phyloP scores from a whole-genome alignment of 2,888 invertebrate genomes.

The Trachelus iudaicus region DNA sequence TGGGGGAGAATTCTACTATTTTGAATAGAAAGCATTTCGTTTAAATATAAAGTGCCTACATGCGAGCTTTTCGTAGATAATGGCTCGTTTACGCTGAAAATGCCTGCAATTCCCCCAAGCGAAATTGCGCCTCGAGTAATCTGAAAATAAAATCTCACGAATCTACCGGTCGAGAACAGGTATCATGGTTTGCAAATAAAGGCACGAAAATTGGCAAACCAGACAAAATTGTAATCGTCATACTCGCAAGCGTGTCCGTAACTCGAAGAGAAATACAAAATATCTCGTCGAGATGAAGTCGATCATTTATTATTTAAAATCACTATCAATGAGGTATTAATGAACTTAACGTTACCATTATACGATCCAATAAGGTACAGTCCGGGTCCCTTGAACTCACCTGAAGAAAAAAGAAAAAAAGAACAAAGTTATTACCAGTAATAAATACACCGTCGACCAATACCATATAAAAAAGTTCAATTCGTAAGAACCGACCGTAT shows the following conservation, averaged over 20 bases:
- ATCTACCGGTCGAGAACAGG: background rate
- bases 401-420: background rate
- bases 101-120: slow-evolving; percentile 39
- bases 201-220: background rate
- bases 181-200: background rate
- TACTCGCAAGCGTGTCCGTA: background rate
- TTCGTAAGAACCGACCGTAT: background rate
- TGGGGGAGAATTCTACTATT: background rate
- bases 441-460: too few species aligned
- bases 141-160: slow-evolving; percentile 40
- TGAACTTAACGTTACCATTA: background rate
- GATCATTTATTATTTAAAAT: background rate
- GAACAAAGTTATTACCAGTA: too few species aligned
- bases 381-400: background rate
- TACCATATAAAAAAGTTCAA: background rate
- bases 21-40: slow-evolving; percentile 1
- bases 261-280: background rate
- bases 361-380: background rate
- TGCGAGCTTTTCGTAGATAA: slow-evolving; percentile 37
- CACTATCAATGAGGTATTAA: background rate
- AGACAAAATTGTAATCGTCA: background rate
- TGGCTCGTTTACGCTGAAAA: slow-evolving; percentile 39
- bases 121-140: slow-evolving; percentile 35
- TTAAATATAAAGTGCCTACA: slow-evolving; percentile 44
- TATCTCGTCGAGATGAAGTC: background rate